phyloP scores from a whole-genome alignment of 2,113 vertebrate genomes.

The Pelecanus crispus region DNA sequence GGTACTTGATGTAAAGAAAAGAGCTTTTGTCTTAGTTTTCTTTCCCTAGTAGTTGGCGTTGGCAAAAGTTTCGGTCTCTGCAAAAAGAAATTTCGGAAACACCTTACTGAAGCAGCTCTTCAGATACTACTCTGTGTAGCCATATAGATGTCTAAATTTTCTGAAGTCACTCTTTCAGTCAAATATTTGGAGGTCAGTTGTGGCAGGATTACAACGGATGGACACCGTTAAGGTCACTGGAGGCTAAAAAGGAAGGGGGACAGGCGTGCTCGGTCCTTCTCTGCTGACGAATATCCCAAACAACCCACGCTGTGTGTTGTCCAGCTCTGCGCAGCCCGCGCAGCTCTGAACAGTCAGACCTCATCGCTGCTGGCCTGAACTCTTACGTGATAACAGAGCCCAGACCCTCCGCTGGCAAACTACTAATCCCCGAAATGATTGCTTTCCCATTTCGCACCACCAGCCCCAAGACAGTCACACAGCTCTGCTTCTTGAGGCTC shows the following conservation, averaged over 20 bases:
- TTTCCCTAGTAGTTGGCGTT: background rate
- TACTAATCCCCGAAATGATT: background rate
- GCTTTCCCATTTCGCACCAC: background rate
- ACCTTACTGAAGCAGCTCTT: background rate
- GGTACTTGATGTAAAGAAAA: background rate
- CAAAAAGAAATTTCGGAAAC: background rate
- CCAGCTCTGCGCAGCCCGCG: background rate
- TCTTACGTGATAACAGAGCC: rapidly evolving
- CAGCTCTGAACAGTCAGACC: background rate
- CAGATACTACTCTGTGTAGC: background rate
- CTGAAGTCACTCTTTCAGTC: background rate
- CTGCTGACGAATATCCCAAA: background rate
- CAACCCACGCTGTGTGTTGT: rapidly evolving
- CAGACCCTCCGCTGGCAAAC: background rate
- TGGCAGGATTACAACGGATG: background rate
- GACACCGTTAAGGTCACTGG: background rate
- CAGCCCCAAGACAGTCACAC: background rate
- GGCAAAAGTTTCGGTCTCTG: background rate
- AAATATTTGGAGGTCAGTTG: background rate
- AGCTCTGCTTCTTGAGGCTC: background rate
- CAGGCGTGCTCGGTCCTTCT: rapidly evolving
- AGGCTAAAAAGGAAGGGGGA: background rate
- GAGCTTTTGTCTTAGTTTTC: background rate
- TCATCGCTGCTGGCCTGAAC: background rate
- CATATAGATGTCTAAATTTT: background rate